Evolutionary conservation across 2,113 vertebrate genomes (phyloP).

Genomic region (Nannobrachium achirus): DNA sequence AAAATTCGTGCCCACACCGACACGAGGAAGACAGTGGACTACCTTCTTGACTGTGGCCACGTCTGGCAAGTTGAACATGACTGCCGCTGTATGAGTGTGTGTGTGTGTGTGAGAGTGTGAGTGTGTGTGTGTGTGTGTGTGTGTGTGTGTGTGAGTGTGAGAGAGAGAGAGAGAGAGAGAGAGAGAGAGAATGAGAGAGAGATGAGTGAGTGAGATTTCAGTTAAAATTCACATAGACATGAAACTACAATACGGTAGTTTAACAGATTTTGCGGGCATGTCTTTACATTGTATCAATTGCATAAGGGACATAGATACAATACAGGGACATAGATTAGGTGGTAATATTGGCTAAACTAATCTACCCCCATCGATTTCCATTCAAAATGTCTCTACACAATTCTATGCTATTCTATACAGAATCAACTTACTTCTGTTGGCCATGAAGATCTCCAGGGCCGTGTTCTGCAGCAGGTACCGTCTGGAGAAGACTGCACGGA

Average conservation of each 20-base stretch:
- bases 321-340: too few species aligned
- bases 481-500: constrained; percentile 92
- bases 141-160: too few species aligned
- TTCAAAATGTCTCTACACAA: not conserved
- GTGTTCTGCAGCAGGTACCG: constrained; percentile 96
- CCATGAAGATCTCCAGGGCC: constrained; percentile 97
- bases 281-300: too few species aligned
- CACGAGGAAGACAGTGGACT: constrained; percentile 92
- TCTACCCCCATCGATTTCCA: not conserved
- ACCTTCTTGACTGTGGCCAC: constrained; percentile 93
- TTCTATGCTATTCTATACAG: not conserved
- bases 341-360: too few species aligned
- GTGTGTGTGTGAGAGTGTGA: too few species aligned
- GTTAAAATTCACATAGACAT: too few species aligned
- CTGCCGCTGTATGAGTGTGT: constrained; percentile 90
- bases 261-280: too few species aligned
- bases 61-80: constrained; percentile 99
- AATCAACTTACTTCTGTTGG: constrained; percentile 90
- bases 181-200: not conserved
- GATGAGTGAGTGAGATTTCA: too few species aligned
- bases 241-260: too few species aligned
- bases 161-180: constrained; percentile 31
- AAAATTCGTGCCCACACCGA: constrained; percentile 94
- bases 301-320: too few species aligned
- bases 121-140: too few species aligned